phyloP scores from a whole-genome alignment of 2,797 vertebrate species.

The Enteromius treurensis region DNA sequence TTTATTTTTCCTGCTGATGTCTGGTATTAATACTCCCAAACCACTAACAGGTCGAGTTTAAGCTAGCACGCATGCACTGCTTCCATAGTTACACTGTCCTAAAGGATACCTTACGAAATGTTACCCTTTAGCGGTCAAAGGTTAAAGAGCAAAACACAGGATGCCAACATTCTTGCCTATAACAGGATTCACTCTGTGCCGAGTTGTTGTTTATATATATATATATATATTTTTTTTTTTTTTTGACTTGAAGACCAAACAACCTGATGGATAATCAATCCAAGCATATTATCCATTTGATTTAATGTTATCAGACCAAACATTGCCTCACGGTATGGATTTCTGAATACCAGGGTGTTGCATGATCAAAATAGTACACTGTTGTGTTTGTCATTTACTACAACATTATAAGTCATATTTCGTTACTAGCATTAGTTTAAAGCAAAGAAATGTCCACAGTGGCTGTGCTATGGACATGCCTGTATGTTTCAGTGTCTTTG shows the following conservation, averaged over 20 bases:
- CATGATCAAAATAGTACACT: conserved; percentile 37
- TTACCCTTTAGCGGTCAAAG: conserved; percentile 36
- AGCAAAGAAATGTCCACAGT: conserved; percentile 16
- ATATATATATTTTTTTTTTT: neutral
- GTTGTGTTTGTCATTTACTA: conserved; percentile 29
- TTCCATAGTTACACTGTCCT: conserved; percentile 59
- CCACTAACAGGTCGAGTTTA: conserved; percentile 45
- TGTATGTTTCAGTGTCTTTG: conserved; percentile 45
- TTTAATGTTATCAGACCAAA: conserved; percentile 68
- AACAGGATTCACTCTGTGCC: conserved; percentile 33
- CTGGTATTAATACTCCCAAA: conserved; percentile 46
- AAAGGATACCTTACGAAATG: conserved; percentile 48
- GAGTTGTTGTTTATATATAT: neutral
- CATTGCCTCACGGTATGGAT: conserved; percentile 56
- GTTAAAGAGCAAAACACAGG: conserved; percentile 30
- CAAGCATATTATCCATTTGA: conserved; percentile 14
- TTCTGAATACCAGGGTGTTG: conserved; percentile 17
- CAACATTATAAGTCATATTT: conserved; percentile 13
- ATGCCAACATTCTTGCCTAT: conserved; percentile 41
- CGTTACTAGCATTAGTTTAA: conserved; percentile 23
- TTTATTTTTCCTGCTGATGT: conserved; percentile 54
- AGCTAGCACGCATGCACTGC: conserved; percentile 63
- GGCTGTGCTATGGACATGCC: neutral
- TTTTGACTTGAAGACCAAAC: conserved; percentile 46
- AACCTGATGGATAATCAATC: conserved; percentile 25